Evolutionary conservation across 2,797 vertebrate genomes (phyloP).

Genomic region (Oreortyx pictus): DNA sequence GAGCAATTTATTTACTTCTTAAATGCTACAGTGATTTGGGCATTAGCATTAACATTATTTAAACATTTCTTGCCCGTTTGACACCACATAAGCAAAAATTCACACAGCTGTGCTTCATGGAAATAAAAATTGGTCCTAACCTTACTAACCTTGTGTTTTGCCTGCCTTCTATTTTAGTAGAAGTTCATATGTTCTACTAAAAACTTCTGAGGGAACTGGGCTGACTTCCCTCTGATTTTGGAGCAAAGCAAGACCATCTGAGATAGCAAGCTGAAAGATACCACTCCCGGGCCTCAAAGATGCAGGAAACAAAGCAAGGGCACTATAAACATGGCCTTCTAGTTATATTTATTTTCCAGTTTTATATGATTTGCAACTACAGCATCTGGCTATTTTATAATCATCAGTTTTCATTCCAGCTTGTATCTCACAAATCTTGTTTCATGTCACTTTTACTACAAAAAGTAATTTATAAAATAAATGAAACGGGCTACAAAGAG

Average conservation of each 20-base stretch:
- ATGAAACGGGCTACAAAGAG: background rate
- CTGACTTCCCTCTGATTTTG: background rate
- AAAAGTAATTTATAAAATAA: background rate
- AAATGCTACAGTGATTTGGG: background rate
- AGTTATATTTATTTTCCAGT: background rate
- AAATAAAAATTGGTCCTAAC: background rate
- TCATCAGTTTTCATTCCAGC: background rate
- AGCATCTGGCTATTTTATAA: background rate
- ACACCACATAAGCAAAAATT: background rate
- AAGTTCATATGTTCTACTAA: background rate
- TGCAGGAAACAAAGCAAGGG: background rate
- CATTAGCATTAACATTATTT: background rate
- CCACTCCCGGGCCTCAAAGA: background rate
- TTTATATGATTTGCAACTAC: background rate
- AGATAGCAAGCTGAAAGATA: background rate
- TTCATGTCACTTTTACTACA: background rate
- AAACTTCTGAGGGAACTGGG: background rate
- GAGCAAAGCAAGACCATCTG: background rate
- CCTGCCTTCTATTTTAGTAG: background rate
- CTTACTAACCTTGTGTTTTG: background rate
- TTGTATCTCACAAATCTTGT: background rate
- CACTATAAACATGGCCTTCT: background rate
- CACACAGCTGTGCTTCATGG: background rate
- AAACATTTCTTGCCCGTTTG: background rate
- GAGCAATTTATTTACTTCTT: background rate